Evolutionary conservation across 2,113 vertebrate genomes (phyloP).

Genomic region (Barnardius zonarius): DNA sequence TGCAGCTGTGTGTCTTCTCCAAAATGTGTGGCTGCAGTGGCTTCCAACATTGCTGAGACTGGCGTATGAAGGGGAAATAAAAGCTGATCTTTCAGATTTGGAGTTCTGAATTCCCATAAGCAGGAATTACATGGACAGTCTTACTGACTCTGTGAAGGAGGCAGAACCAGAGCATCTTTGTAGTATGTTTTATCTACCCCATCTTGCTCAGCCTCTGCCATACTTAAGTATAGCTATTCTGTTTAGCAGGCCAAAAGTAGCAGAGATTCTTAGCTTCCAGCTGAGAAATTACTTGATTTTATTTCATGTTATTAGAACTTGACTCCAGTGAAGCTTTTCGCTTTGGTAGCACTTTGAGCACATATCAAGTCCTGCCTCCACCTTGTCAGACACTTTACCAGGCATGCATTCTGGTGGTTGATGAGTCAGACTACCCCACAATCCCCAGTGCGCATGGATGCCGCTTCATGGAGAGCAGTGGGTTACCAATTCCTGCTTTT

Average conservation of each 20-base stretch:
- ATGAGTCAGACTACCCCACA: neutral
- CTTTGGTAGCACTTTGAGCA: neutral
- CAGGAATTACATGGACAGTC: neutral
- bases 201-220: neutral
- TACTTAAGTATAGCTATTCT: neutral
- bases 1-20: neutral
- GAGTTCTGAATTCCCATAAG: neutral
- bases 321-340: neutral
- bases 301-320: neutral
- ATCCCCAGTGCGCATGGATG: neutral
- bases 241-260: neutral
- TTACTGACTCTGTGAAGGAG: neutral
- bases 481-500: neutral
- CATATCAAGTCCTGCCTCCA: neutral
- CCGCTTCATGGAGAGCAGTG: accelerated
- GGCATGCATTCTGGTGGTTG: neutral
- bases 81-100: neutral
- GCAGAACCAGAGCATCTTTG: neutral
- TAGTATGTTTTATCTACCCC: neutral
- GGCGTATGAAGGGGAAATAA: neutral
- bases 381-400: neutral
- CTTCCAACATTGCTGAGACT: neutral
- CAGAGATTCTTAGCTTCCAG: neutral
- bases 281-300: neutral
- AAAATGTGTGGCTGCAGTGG: neutral